Conservation (phyloP, 2,797 vertebrate genomes). For the Botia almorhae region DNA sequence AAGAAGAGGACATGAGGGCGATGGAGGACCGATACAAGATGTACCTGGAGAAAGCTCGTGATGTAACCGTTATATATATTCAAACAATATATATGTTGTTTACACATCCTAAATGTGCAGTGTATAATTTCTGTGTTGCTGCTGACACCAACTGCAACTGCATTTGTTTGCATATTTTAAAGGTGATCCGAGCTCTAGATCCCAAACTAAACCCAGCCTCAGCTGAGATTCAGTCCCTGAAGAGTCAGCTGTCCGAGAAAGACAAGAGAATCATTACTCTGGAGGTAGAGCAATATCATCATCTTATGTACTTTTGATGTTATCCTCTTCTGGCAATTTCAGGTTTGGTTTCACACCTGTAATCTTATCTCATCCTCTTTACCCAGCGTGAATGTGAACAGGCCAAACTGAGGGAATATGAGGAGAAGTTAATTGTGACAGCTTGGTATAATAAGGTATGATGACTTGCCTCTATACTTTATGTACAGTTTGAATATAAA, state of each 20-base stretch:
- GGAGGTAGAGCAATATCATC: constrained; percentile 79
- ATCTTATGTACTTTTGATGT: background rate
- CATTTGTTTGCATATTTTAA: constrained; percentile 18
- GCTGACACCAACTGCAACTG: background rate
- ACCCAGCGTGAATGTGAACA: constrained; percentile 90
- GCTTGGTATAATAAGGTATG: constrained; percentile 98
- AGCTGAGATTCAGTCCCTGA: constrained; percentile 92
- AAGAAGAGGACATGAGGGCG: constrained; percentile 97
- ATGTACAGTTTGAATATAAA: background rate
- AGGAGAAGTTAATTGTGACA: constrained; percentile 96
- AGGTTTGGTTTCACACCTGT: background rate
- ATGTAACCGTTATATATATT: constrained; percentile 76
- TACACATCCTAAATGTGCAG: too few relatives aligned
- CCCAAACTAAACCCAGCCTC: constrained; percentile 96
- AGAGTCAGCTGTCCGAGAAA: constrained; percentile 86
- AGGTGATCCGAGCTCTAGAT: constrained; percentile 97
- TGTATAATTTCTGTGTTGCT: too few relatives aligned
- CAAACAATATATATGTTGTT: background rate
- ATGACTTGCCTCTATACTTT: background rate
- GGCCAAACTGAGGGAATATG: constrained; percentile 89
- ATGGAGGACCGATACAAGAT: constrained; percentile 99
- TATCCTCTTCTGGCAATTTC: background rate
- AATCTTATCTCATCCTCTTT: constrained; percentile 30
- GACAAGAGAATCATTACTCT: constrained; percentile 89
- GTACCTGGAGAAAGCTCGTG: constrained; percentile 97